Conservation (phyloP, 2,888 invertebrate species). For the Atethmia centrago region DNA sequence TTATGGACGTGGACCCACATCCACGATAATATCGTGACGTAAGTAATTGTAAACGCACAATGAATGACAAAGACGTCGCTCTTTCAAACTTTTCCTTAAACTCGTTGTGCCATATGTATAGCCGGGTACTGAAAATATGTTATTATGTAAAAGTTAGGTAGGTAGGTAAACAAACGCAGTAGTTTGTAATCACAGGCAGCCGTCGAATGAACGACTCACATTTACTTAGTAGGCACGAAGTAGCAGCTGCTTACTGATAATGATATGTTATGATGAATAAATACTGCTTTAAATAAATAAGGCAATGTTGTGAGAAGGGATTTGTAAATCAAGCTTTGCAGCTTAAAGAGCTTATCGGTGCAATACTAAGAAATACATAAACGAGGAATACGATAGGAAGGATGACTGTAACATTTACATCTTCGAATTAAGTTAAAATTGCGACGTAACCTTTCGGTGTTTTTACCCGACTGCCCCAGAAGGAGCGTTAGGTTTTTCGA, state of each 20-base stretch:
- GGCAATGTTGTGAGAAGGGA: conserved; percentile 51
- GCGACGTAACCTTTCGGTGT: not conserved
- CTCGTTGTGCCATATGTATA: not conserved
- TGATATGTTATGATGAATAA: conserved; percentile 56
- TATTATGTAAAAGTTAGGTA: not conserved
- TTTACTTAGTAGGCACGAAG: conserved; percentile 42
- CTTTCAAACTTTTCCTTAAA: not conserved
- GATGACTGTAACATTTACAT: not conserved
- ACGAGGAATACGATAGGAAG: not conserved
- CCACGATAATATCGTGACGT: not conserved
- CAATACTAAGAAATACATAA: conserved; percentile 17
- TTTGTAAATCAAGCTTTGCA: conserved; percentile 53
- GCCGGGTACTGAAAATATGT: not conserved
- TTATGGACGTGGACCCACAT: not conserved
- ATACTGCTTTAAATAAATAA: conserved; percentile 49
- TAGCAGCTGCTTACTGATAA: conserved; percentile 58
- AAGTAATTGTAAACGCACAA: not conserved
- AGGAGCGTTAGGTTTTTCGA: too few species aligned
- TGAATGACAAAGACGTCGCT: not conserved
- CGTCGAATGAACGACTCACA: conserved; percentile 50
- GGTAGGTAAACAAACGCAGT: conserved; percentile 5
- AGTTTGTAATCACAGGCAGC: conserved; percentile 44
- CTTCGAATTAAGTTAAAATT: too few species aligned
- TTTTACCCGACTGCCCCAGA: too few species aligned
- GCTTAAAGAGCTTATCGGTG: conserved; percentile 55